These are phyloP conservation scores for Falcunculus frontatus DNA, from an alignment of 2,113 vertebrate species.

Conservation along the genomic window DNA sequence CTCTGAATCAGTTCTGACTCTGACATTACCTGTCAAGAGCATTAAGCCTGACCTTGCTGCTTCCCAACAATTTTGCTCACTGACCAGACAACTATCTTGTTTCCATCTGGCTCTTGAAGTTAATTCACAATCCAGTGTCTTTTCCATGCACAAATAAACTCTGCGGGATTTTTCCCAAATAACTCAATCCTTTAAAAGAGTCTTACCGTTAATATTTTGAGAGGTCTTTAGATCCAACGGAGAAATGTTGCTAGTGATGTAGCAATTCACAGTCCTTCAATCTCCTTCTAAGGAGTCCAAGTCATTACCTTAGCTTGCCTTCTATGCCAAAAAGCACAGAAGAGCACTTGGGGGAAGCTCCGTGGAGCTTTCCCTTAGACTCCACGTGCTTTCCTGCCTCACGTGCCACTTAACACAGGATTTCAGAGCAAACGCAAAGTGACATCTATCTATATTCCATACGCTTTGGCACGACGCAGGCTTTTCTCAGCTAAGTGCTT, in stretches of 20 bases:
- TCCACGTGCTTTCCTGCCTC: not conserved
- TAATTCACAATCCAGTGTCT: not conserved
- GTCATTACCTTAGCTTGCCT: not conserved
- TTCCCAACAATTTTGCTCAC: not conserved
- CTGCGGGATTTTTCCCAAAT: not conserved
- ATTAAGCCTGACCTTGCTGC: not conserved
- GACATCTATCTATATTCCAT: not conserved
- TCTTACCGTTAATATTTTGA: not conserved
- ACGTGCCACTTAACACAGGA: accelerated
- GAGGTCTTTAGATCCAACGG: not conserved
- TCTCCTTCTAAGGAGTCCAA: not conserved
- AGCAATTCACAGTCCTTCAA: not conserved
- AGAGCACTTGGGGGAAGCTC: not conserved
- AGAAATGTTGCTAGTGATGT: not conserved
- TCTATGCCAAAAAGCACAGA: not conserved
- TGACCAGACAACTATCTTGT: not conserved
- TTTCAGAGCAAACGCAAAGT: not conserved
- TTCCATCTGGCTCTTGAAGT: not conserved
- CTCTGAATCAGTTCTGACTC: not conserved
- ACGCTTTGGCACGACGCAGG: not conserved
- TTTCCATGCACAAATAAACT: not conserved
- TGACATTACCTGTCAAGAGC: not conserved
- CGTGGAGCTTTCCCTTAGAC: not conserved
- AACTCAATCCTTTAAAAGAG: not conserved
- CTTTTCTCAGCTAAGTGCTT: not conserved